Evolutionary conservation across 2,888 invertebrate genomes (phyloP).

Genomic region (Ligdia adustata): DNA sequence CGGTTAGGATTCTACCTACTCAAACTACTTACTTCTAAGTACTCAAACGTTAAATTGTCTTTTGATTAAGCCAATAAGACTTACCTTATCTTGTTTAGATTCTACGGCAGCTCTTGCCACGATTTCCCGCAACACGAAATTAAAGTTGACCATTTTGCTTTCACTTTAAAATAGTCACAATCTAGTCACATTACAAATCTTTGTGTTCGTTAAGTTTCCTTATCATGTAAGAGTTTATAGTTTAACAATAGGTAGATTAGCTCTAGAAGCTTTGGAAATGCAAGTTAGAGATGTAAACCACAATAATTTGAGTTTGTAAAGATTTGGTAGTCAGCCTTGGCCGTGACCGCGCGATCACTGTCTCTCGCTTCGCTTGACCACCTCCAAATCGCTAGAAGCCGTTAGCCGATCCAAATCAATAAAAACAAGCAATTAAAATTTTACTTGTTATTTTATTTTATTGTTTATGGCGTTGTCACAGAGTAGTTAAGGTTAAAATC

Average conservation of each 20-base stretch:
- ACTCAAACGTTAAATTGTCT: too few relatives aligned
- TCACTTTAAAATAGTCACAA: too few relatives aligned
- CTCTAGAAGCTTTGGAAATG: background rate
- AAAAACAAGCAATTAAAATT: conserved; percentile 20
- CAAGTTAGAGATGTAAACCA: conserved; percentile 6
- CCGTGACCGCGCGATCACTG: conserved; percentile 80
- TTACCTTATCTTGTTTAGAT: conserved; percentile 66
- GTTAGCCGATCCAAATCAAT: conserved; percentile 50
- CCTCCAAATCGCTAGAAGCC: conserved; percentile 47
- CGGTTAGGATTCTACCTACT: too few relatives aligned
- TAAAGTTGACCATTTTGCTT: conserved; percentile 69
- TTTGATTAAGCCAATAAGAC: too few relatives aligned
- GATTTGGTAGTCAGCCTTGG: conserved; percentile 66
- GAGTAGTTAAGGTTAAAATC: background rate
- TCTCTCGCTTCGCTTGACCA: conserved; percentile 66
- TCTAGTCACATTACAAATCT: too few relatives aligned
- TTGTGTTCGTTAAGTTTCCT: too few relatives aligned
- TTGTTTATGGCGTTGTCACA: background rate
- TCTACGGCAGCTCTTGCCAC: conserved; percentile 67
- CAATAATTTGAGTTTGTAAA: conserved; percentile 6
- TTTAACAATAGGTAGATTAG: too few relatives aligned
- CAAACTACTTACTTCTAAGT: too few relatives aligned
- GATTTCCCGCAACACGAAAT: conserved; percentile 69
- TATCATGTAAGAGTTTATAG: too few relatives aligned
- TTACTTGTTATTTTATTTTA: background rate